Conservation (phyloP, 2,888 invertebrate genomes). For the Erynnis tages region DNA sequence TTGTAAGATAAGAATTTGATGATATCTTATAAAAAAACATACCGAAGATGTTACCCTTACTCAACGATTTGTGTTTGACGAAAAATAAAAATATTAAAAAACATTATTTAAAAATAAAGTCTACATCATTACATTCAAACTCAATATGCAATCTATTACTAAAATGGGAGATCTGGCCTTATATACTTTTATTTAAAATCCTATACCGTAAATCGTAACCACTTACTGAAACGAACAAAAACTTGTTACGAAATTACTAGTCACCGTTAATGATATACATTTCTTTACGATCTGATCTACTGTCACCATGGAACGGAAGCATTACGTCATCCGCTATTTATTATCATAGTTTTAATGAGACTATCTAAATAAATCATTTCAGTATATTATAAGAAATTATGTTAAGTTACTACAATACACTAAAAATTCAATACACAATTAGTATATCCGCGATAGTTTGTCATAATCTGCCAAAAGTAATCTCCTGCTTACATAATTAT, state of each 20-base stretch:
- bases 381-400: neutral
- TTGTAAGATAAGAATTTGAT: neutral
- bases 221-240: neutral
- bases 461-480: neutral
- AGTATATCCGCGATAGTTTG: neutral
- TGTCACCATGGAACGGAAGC: neutral
- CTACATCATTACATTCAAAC: conserved; percentile 33
- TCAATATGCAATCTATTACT: conserved; percentile 42
- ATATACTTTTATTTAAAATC: conserved; percentile 13
- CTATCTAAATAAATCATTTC: conserved; percentile 14
- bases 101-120: conserved; percentile 21
- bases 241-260: conserved; percentile 1
- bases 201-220: conserved; percentile 1
- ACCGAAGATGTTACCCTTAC: too few relatives aligned
- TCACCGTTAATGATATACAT: conserved; percentile 1
- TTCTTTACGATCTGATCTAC: neutral
- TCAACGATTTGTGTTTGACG: conserved; percentile 4
- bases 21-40: neutral
- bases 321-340: neutral
- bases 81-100: conserved; percentile 6
- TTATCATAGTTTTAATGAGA: neutral
- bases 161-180: conserved; percentile 46
- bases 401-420: conserved; percentile 1
- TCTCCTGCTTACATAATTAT: neutral
- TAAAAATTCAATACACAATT: neutral